A percentile compares a stretch with the other conserved stretches of the same genome.
phyloP scores from a whole-genome alignment of 2,797 vertebrate genomes.

The Enteromius afrohamiltoni region DNA sequence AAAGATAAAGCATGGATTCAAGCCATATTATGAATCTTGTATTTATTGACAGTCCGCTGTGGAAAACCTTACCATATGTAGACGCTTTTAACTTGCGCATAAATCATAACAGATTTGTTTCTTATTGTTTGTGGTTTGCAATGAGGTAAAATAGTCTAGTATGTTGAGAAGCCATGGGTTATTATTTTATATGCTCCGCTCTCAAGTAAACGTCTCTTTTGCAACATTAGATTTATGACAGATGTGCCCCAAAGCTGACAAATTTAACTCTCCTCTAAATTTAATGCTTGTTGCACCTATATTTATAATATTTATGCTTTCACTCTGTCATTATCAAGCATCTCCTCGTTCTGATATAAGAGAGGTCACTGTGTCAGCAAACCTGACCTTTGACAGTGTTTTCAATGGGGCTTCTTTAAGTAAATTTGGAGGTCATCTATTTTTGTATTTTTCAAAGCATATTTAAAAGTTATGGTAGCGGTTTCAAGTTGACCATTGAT shows the following conservation, averaged over 20 bases:
- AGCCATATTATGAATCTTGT: constrained; percentile 31
- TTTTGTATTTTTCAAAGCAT: constrained; percentile 67
- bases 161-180: constrained; percentile 17
- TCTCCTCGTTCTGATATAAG: not conserved
- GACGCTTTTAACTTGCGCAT: constrained; percentile 1
- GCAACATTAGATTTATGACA: constrained; percentile 1
- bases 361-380: constrained; percentile 10
- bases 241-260: constrained; percentile 15
- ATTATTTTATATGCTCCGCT: constrained; percentile 19
- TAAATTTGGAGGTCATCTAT: constrained; percentile 64
- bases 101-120: constrained; percentile 27
- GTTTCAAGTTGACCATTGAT: constrained; percentile 69
- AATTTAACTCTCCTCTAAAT: not conserved
- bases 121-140: constrained; percentile 30
- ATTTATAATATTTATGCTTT: constrained; percentile 10
- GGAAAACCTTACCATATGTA: constrained; percentile 30
- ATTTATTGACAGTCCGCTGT: not conserved
- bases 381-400: not conserved
- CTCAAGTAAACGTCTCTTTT: constrained; percentile 28
- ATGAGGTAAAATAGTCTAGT: constrained; percentile 12
- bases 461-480: constrained; percentile 67
- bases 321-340: not conserved
- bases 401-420: constrained; percentile 53
- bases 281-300: not conserved
- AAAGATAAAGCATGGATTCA: constrained; percentile 9